These are phyloP conservation scores for Anabacerthia variegaticeps DNA, from an alignment of 2,797 vertebrate species.

Conservation along the genomic window DNA sequence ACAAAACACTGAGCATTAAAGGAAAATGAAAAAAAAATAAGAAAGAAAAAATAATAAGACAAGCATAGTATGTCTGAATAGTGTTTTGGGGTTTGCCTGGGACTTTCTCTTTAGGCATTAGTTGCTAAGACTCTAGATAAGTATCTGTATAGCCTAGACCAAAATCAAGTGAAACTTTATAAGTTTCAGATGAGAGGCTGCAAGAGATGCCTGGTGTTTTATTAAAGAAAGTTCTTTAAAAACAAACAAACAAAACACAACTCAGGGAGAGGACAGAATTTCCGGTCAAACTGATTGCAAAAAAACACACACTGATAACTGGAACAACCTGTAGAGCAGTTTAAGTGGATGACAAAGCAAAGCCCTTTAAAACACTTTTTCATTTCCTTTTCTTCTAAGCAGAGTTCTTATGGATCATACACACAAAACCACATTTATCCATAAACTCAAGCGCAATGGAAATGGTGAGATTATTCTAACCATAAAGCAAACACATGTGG, in stretches of 20 bases:
- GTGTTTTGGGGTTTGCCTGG: background rate
- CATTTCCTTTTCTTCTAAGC: background rate
- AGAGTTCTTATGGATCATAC: background rate
- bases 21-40: accelerated
- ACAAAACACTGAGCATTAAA: background rate
- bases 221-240: background rate
- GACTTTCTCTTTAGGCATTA: background rate
- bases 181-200: background rate
- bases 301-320: background rate
- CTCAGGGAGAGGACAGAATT: background rate
- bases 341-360: background rate
- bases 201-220: background rate
- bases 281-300: background rate
- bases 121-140: background rate
- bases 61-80: accelerated
- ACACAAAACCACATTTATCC: background rate
- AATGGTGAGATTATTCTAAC: background rate
- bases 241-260: background rate
- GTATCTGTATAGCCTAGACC: background rate
- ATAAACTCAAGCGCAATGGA: background rate
- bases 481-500: background rate
- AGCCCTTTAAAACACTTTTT: background rate
- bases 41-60: background rate
- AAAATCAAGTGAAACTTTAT: background rate
- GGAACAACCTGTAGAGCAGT: background rate